A percentile compares a stretch with the other conserved stretches of the same genome.
These are phyloP conservation scores for Leptinotarsa juncta DNA, from an alignment of 2,888 invertebrate genomes.

Conservation along the genomic window DNA sequence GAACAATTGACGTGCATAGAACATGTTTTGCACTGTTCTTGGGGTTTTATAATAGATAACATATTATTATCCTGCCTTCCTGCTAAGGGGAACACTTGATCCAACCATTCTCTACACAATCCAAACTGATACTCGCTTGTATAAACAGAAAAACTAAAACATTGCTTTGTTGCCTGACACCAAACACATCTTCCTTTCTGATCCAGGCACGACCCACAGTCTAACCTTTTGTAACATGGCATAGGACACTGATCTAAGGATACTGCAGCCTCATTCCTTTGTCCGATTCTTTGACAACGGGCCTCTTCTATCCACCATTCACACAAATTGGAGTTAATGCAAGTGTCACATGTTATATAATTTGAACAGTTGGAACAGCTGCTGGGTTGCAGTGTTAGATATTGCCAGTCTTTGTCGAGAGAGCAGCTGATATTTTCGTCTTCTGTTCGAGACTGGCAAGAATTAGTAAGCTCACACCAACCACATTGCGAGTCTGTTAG, in stretches of 20 bases:
- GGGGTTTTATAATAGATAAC: conserved; percentile 56
- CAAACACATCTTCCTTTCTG: conserved; percentile 88
- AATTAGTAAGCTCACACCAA: conserved; percentile 86
- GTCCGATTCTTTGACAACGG: conserved; percentile 83
- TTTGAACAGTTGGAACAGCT: conserved; percentile 91
- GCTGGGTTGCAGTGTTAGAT: conserved; percentile 83
- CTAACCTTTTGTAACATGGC: conserved; percentile 81
- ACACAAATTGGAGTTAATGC: conserved; percentile 80
- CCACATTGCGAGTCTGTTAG: conserved; percentile 90
- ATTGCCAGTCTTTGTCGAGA: conserved; percentile 76
- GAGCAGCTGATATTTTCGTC: conserved; percentile 76
- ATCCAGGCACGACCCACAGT: conserved; percentile 86
- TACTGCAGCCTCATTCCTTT: conserved; percentile 75
- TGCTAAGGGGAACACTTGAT: conserved; percentile 74
- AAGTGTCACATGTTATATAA: conserved; percentile 88
- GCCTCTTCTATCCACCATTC: conserved; percentile 95
- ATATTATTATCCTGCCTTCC: conserved; percentile 60
- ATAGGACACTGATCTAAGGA: conserved; percentile 78
- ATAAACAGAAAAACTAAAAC: conserved; percentile 95
- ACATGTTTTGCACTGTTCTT: conserved; percentile 85
- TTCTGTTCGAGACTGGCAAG: conserved; percentile 75
- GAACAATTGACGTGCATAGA: conserved; percentile 80
- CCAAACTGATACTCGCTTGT: conserved; percentile 95
- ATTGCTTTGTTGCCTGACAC: conserved; percentile 93
- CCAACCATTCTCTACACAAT: conserved; percentile 92